phyloP scores from a whole-genome alignment of 2,797 vertebrate genomes.

The Hypotaenidia okinawae region DNA sequence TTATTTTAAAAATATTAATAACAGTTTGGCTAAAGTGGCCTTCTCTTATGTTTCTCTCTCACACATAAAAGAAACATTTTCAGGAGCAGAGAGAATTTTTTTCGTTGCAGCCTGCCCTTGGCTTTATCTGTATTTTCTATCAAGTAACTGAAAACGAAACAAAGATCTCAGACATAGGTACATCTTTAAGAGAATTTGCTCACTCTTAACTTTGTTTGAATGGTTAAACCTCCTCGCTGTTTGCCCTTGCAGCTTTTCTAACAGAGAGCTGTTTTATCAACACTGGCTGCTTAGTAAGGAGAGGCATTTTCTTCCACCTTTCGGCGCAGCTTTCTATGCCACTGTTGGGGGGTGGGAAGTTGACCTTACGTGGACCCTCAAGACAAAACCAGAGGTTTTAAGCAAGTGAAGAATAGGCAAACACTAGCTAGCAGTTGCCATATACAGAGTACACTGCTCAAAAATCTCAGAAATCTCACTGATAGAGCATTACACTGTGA shows the following conservation, averaged over 20 bases:
- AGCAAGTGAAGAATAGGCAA: conserved; percentile 69
- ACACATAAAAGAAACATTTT: conserved; percentile 33
- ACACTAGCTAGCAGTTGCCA: conserved; percentile 71
- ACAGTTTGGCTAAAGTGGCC: background rate
- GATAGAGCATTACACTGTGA: conserved; percentile 5
- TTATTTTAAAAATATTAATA: background rate
- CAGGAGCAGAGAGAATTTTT: conserved; percentile 17
- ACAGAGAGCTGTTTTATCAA: conserved; percentile 72
- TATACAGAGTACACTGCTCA: conserved; percentile 65
- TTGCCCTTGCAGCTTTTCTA: conserved; percentile 71
- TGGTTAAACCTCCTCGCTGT: conserved; percentile 59
- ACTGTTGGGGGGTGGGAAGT: conserved; percentile 63
- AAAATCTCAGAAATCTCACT: conserved; percentile 65
- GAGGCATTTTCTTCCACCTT: conserved; percentile 61
- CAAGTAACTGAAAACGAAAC: conserved; percentile 45
- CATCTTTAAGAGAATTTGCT: conserved; percentile 72
- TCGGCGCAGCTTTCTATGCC: conserved; percentile 54
- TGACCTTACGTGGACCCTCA: conserved; percentile 68
- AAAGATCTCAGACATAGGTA: conserved; percentile 59
- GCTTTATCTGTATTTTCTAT: conserved; percentile 66
- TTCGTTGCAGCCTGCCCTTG: background rate
- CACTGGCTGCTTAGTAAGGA: conserved; percentile 43
- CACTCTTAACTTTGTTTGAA: conserved; percentile 68
- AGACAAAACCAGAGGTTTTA: conserved; percentile 71
- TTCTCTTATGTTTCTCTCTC: background rate